Conservation (phyloP, 1,140 invertebrate species). For the Idris sp. region DNA sequence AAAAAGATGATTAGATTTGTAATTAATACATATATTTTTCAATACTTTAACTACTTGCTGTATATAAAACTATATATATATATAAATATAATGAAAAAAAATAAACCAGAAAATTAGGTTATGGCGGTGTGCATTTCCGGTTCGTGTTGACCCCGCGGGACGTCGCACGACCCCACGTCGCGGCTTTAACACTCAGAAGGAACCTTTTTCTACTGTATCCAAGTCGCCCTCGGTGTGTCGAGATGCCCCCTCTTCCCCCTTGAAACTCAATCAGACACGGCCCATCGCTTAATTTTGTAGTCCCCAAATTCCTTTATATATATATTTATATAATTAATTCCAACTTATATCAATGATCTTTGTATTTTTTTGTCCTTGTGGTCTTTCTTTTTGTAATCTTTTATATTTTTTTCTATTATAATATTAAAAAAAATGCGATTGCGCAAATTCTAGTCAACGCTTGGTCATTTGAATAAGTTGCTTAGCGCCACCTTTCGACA, state of each 20-base stretch:
- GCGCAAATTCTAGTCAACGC: slow-evolving; percentile 49
- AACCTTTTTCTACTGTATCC: slow-evolving; percentile 70
- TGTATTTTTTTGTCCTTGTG: too few relatives aligned
- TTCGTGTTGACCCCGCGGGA: slow-evolving; percentile 44
- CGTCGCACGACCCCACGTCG: slow-evolving; percentile 33
- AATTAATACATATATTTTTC: slow-evolving; percentile 78
- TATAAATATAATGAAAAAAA: slow-evolving; percentile 24
- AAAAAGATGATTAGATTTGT: slow-evolving; percentile 77
- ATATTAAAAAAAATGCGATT: neutral
- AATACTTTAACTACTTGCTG: slow-evolving; percentile 77
- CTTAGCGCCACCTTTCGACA: slow-evolving; percentile 1
- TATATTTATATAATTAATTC: too few relatives aligned
- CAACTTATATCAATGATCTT: too few relatives aligned
- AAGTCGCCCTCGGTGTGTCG: slow-evolving; percentile 70
- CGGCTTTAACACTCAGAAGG: slow-evolving; percentile 15
- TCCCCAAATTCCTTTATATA: too few relatives aligned
- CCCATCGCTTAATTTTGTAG: too few relatives aligned
- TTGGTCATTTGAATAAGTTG: slow-evolving; percentile 15
- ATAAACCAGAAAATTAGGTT: slow-evolving; percentile 39
- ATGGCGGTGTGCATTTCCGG: slow-evolving; percentile 26
- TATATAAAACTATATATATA: slow-evolving; percentile 72
- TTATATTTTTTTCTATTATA: too few relatives aligned
- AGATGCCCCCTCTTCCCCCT: slow-evolving; percentile 33
- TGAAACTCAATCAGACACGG: slow-evolving; percentile 3
- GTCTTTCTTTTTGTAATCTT: too few relatives aligned